A percentile compares a stretch with the other conserved stretches of the same genome.
Evolutionary conservation across 2,888 invertebrate genomes (phyloP).

Genomic region (Cryptocephalus moraei): DNA sequence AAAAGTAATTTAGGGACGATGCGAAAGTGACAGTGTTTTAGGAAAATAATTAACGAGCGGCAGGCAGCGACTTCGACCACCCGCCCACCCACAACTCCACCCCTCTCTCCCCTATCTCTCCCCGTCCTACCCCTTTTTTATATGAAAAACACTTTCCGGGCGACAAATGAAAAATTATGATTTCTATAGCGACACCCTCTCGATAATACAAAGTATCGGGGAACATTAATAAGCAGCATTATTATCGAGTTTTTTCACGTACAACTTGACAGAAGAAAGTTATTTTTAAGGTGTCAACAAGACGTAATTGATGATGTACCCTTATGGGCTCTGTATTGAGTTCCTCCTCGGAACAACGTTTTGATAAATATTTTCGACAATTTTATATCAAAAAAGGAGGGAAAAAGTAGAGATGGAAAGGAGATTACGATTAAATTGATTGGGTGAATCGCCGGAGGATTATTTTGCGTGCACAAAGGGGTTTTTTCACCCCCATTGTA

Average conservation of each 20-base stretch:
- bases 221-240: conserved; percentile 11
- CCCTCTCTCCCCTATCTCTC: too few species aligned
- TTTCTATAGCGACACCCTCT: not conserved
- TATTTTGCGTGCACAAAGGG: too few species aligned
- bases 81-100: too few species aligned
- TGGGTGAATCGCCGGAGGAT: too few species aligned
- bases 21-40: too few species aligned
- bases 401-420: too few species aligned
- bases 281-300: conserved; percentile 9
- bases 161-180: not conserved
- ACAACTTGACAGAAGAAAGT: conserved; percentile 9
- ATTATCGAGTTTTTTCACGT: conserved; percentile 10
- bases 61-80: too few species aligned
- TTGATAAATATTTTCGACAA: not conserved
- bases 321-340: not conserved
- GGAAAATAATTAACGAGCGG: too few species aligned
- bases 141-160: not conserved
- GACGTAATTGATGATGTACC: conserved; percentile 7
- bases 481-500: too few species aligned
- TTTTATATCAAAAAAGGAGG: not conserved
- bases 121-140: too few species aligned
- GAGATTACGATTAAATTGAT: too few species aligned
- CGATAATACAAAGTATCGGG: conserved; percentile 5
- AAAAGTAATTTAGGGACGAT: too few species aligned
- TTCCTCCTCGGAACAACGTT: not conserved